Evolutionary conservation across 2,797 vertebrate genomes (phyloP), one percentile per base, ranked within the genome.

Genomic region (Sarcoramphus papa): DNA sequence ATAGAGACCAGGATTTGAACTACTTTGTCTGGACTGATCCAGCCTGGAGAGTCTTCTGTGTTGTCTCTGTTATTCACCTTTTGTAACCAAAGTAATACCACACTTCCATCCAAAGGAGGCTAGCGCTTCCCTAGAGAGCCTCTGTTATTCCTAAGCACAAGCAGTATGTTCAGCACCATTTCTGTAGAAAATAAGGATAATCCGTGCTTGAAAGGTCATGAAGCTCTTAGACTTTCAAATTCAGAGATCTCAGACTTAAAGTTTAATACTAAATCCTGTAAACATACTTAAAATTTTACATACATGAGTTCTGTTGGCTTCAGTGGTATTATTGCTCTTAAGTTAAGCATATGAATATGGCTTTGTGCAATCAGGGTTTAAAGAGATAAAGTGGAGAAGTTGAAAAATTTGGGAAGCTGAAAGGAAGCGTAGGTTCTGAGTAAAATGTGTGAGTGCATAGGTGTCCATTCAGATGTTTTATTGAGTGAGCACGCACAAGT

Each of bases 151-250:
- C 59, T 91, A 88, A 85, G 13, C 27, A 69, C 40, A 65, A 88
- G 79, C 54, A 72, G 25, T 25, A 47, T 7, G 9, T 76, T 84
- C 70, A 93, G 59, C 27, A 63, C 3, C 12, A 78, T 54, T 95
- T 92, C 84, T 64, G 54, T 14, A 85, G 68, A 95, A 96, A 92
- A 91, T 80, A 83, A 72, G 59, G 57, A 74, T 91, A 95, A 97
- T 92, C 84, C 30, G 3, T 64, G 37, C 47, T 67, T 77, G 40
- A 92, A 95, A 95, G 78, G 68, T 92, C 81, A 93, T 43, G 50
- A 74, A 87, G 83, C 64, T 95, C 64, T 60, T 85, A 78, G 75
- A 65, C 57, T 77, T 91, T 75, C 68, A 93, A 88, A 92, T 85
- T 96, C 53, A 87, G 86, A 95, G 72, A 89, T 65, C 60, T 77